A percentile compares a stretch with the other conserved stretches of the same genome.
Conservation (phyloP, 1,140 invertebrate genomes). For the Drosophila ficusphila region DNA sequence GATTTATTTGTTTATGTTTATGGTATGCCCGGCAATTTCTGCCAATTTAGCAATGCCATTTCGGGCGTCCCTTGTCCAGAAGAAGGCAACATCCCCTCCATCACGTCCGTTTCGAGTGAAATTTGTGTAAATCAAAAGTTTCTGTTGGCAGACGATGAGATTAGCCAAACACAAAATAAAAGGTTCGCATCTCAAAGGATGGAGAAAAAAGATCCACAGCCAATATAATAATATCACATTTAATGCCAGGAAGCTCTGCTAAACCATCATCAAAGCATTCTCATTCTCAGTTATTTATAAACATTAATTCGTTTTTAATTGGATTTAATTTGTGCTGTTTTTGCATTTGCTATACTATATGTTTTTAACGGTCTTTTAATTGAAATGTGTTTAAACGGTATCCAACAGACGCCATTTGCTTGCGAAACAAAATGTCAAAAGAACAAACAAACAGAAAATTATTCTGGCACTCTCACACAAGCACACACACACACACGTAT, state of each 20-base stretch:
- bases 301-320: constrained; percentile 18
- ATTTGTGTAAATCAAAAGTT: constrained; percentile 65
- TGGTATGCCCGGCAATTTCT: constrained; percentile 61
- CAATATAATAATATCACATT: neutral
- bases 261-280: neutral
- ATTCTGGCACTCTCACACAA: constrained; percentile 5
- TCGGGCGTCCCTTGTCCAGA: constrained; percentile 7
- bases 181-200: neutral
- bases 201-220: neutral
- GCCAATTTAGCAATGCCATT: constrained; percentile 69
- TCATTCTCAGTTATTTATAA: neutral
- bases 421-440: constrained; percentile 37
- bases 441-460: constrained; percentile 48
- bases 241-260: neutral
- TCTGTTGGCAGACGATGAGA: constrained; percentile 11
- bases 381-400: constrained; percentile 22
- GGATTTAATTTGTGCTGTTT: constrained; percentile 11
- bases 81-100: constrained; percentile 6
- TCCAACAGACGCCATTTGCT: constrained; percentile 1
- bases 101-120: constrained; percentile 40
- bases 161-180: no score
- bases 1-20: constrained; percentile 80
- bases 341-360: neutral
- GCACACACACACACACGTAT: constrained; percentile 13
- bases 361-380: constrained; percentile 16